Evolutionary conservation across 2,888 invertebrate genomes (phyloP), one percentile per base, ranked within the genome.

Genomic region (Lochmaea capreae): DNA sequence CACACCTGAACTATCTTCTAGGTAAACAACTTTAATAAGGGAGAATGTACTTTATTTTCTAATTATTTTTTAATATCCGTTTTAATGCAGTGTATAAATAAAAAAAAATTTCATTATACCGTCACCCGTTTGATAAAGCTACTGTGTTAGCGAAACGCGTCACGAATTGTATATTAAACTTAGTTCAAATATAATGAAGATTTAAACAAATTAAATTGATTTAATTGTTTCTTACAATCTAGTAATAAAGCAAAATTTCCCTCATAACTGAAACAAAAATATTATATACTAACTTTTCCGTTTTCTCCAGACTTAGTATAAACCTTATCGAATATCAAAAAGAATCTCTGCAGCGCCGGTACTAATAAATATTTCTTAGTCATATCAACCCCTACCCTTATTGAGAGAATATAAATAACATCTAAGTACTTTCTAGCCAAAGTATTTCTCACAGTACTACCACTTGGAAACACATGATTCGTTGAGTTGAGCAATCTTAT

Each of bases 381-480:
- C 92, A 94, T 94, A 81, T 94, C 93, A 0, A 92, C 91, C 0
- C 95, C 95, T 67, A 95, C 89, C 54, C 95, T 89, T 71, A 93
- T 87, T 6, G 94, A 92, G n/a, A 95, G 86, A n/a, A 93, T 92
- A 84, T 95, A 94, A 73, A 97, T 87, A 0, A 94, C 92, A 84
- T 95, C 95, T 59, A 97, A 86, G 78, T 96, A 91, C 87, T 97
- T 97, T 77, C 93, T 91, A 0, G 95, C 92, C 57, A 97, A 87
- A 9, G 95, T 91, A 65, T 91, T 89, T 1, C 97, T 91, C 0
- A 95, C 95, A 39, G 89, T 85, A 65, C 90, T 89, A 0, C 97
- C 97, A 82, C 92, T 93, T 0, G 97, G 97, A 88, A 97, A 98
- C 11, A 91, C 88, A 77, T 94, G 90, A 74, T 93, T 91, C 0